These are phyloP conservation scores for Pteromalus puparum DNA, from an alignment of 1,140 invertebrate species.

Conservation along the genomic window DNA sequence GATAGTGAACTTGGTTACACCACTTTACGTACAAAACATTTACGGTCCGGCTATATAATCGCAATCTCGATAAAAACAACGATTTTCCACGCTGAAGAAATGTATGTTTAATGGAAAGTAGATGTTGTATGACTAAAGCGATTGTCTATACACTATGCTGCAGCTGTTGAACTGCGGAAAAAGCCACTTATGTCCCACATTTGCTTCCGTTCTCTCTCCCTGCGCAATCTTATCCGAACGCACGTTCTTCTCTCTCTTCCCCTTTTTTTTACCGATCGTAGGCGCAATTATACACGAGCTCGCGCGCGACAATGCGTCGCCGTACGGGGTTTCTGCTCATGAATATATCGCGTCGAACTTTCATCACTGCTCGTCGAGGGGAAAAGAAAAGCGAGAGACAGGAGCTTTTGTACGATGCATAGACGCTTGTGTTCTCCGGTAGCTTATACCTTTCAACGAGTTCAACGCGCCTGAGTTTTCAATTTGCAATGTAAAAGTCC, in stretches of 20 bases:
- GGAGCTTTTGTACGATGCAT: not conserved
- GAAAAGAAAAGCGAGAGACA: not conserved
- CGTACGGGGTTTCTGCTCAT: not conserved
- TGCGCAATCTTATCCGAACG: not conserved
- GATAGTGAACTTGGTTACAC: not conserved
- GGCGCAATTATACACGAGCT: not conserved
- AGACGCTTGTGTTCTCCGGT: not conserved
- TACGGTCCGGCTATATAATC: not conserved
- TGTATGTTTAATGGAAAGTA: not conserved
- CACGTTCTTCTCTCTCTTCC: not conserved
- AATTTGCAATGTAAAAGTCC: conserved; percentile 39
- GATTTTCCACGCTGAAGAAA: not conserved
- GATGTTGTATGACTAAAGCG: not conserved
- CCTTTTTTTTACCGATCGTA: not conserved
- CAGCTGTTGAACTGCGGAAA: not conserved
- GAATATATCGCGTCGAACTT: not conserved
- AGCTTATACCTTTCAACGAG: not conserved
- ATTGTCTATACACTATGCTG: not conserved
- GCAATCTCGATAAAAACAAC: not conserved
- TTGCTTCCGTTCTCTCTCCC: not conserved
- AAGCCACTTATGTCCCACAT: not conserved
- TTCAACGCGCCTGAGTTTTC: not conserved
- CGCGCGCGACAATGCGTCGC: not conserved
- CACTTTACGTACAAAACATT: not conserved
- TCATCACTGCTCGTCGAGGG: not conserved